These are phyloP conservation scores for Acanthaster planci DNA, from an alignment of 35 echinoderm and acorn worm species.

Conservation along the genomic window DNA sequence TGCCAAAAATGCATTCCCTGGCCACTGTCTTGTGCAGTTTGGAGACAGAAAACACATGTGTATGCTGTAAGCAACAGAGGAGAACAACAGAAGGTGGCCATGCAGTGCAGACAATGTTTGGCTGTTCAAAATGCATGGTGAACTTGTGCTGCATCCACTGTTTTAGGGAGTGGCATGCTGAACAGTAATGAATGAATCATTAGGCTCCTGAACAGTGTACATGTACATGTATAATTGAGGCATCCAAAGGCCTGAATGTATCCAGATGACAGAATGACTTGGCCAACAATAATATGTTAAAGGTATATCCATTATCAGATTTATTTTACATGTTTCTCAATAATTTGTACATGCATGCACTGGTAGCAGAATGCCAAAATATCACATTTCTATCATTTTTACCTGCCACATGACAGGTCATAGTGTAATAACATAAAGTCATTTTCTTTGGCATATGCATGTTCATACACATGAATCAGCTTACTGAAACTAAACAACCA, in stretches of 20 bases:
- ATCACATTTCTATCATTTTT: not conserved
- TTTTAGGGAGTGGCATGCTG: conserved; percentile 36
- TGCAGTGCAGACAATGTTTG: conserved; percentile 18
- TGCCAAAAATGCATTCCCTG: not conserved
- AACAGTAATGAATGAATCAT: not conserved
- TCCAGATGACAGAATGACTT: not conserved
- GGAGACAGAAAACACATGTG: conserved; percentile 30
- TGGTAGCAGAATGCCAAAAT: not conserved
- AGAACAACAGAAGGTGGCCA: not conserved
- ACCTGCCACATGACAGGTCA: conserved; percentile 8
- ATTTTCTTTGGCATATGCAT: too few species aligned
- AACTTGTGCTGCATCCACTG: conserved; percentile 1
- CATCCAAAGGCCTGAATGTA: not conserved
- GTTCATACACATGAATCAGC: too few species aligned
- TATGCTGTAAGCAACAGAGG: conserved; percentile 3
- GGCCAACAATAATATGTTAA: not conserved
- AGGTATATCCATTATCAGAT: not conserved
- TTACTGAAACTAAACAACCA: too few species aligned
- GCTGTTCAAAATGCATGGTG: conserved; percentile 1
- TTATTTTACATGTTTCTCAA: too few species aligned
- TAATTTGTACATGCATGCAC: not conserved
- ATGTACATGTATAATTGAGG: not conserved
- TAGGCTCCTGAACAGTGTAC: not conserved
- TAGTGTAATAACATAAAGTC: conserved; percentile 17
- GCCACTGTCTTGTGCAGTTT: conserved; percentile 29